Conservation (phyloP, 1,140 invertebrate species). For the Sycophaga agraensis region DNA sequence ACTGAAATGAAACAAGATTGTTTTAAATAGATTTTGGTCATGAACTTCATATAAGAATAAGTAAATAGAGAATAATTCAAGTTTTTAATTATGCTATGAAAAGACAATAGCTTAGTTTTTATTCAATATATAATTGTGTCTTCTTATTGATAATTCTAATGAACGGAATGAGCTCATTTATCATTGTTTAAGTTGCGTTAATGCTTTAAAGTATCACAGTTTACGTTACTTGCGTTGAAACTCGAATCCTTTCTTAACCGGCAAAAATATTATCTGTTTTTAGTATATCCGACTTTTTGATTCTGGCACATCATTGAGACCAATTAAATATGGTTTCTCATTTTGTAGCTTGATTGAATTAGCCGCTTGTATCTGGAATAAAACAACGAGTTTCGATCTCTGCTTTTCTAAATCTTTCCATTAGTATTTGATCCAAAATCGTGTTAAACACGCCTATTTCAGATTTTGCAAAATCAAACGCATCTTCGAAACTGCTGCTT, state of each 20-base stretch:
- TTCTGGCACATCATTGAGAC: neutral
- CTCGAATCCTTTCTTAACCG: neutral
- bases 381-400: neutral
- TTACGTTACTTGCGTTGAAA: conserved; percentile 34
- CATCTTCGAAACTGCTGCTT: conserved; percentile 1
- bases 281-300: neutral
- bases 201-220: conserved; percentile 46
- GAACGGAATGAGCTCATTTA: conserved; percentile 2
- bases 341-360: neutral
- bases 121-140: neutral
- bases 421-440: neutral
- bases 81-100: too few species aligned
- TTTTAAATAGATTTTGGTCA: neutral
- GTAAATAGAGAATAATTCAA: neutral
- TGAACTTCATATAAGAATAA: neutral
- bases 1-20: too few species aligned
- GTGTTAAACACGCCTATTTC: neutral
- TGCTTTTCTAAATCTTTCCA: neutral
- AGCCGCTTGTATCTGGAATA: neutral
- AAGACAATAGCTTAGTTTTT: too few species aligned
- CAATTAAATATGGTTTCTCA: neutral
- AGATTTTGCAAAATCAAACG: neutral
- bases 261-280: conserved; percentile 1
- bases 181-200: conserved; percentile 23
- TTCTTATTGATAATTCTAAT: conserved; percentile 6